phyloP scores from a whole-genome alignment of 2,113 vertebrate genomes.

The Strigops habroptila region DNA sequence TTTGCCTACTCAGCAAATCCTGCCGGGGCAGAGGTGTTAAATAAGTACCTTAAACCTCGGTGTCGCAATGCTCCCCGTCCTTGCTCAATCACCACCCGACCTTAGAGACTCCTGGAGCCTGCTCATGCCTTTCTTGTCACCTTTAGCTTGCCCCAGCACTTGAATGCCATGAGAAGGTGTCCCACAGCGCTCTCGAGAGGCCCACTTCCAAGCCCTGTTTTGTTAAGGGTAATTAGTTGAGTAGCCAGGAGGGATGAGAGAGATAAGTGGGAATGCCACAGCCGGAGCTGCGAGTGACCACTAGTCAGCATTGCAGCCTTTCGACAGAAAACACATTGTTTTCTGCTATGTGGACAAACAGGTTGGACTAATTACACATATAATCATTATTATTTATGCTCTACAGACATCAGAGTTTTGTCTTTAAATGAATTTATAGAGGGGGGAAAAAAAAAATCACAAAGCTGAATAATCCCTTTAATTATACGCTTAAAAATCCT shows the following conservation, averaged over 20 bases:
- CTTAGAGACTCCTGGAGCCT: neutral
- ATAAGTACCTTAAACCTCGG: neutral
- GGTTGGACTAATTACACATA: conserved; percentile 68
- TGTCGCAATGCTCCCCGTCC: neutral
- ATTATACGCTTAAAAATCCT: conserved; percentile 71
- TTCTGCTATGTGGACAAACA: conserved; percentile 67
- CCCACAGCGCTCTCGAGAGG: neutral
- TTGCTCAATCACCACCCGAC: neutral
- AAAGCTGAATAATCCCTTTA: conserved; percentile 69
- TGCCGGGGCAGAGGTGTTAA: neutral
- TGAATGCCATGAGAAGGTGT: neutral
- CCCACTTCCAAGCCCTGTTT: neutral
- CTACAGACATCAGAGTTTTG: conserved; percentile 64
- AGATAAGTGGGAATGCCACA: neutral
- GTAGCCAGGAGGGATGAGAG: neutral
- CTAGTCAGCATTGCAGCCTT: neutral
- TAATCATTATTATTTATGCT: conserved; percentile 62
- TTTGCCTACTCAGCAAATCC: neutral
- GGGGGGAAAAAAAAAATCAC: neutral
- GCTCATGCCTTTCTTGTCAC: neutral
- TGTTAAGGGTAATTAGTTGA: neutral
- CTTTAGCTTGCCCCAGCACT: neutral
- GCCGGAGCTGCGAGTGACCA: neutral
- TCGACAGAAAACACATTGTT: conserved; percentile 7
- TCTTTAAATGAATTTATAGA: conserved; percentile 70